Evolutionary conservation across 1,140 invertebrate species (phyloP).

Genomic region (Drosophila nigrodunni): DNA sequence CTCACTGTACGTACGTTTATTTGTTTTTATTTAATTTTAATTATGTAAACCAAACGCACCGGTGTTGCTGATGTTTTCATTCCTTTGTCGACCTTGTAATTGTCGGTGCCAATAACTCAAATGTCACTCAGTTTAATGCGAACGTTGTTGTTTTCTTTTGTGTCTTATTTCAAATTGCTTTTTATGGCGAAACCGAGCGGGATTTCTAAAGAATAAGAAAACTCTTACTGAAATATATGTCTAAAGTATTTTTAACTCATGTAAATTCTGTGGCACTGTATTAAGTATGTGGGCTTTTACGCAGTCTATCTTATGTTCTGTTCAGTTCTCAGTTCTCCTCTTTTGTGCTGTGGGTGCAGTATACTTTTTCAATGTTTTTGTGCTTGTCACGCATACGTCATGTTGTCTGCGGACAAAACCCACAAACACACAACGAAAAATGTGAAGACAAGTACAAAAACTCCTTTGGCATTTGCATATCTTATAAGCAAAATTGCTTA

Average conservation of each 20-base stretch:
- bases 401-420: conserved; percentile 36
- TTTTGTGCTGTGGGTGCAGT: conserved; percentile 1
- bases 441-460: neutral
- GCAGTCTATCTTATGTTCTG: conserved; percentile 2
- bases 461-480: conserved; percentile 40
- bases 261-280: conserved; percentile 8
- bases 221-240: conserved; percentile 12
- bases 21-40: conserved; percentile 16
- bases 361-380: conserved; percentile 33
- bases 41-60: conserved; percentile 57
- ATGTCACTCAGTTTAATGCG: conserved; percentile 49
- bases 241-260: conserved; percentile 29
- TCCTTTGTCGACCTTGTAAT: conserved; percentile 37
- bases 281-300: neutral
- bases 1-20: neutral
- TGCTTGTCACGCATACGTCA: conserved; percentile 62
- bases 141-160: neutral
- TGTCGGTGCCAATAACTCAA: conserved; percentile 56
- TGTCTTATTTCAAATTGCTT: conserved; percentile 25
- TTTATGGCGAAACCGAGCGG: conserved; percentile 15
- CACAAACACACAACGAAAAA: neutral
- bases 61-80: conserved; percentile 25
- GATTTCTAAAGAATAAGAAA: conserved; percentile 15
- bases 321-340: neutral
- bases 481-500: conserved; percentile 32